Conservation (phyloP, 2,797 vertebrate genomes). For the Carduelis carduelis region DNA sequence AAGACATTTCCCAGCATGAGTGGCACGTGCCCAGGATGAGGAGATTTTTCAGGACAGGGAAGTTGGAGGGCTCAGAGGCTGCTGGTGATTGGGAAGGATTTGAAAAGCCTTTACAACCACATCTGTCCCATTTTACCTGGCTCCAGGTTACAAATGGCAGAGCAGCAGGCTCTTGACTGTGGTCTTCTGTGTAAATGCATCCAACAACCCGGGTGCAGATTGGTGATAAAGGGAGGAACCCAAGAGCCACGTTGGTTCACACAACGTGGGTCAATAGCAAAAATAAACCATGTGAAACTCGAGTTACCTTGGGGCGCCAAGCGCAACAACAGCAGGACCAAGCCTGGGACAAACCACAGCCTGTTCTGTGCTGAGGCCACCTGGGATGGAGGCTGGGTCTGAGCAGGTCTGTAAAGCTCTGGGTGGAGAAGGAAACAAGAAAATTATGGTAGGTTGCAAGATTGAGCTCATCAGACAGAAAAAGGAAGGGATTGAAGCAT, state of each 20-base stretch:
- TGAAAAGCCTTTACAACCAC: background rate
- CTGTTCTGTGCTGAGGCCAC: background rate
- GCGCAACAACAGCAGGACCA: too few relatives aligned
- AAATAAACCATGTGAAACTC: background rate
- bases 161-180: background rate
- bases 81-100: accelerated
- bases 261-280: accelerated
- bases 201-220: too few relatives aligned
- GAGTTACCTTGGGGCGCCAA: background rate
- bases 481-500: background rate
- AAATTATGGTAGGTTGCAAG: background rate
- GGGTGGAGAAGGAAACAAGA: background rate
- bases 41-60: background rate
- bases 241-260: accelerated
- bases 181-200: background rate
- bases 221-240: background rate
- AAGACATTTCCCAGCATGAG: background rate
- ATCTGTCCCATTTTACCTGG: too few relatives aligned
- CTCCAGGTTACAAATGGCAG: background rate
- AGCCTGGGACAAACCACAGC: background rate
- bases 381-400: background rate
- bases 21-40: background rate
- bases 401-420: background rate
- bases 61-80: background rate
- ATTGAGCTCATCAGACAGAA: background rate